Evolutionary conservation across 2,888 invertebrate genomes (phyloP).

Genomic region (Scaptomyza parva): DNA sequence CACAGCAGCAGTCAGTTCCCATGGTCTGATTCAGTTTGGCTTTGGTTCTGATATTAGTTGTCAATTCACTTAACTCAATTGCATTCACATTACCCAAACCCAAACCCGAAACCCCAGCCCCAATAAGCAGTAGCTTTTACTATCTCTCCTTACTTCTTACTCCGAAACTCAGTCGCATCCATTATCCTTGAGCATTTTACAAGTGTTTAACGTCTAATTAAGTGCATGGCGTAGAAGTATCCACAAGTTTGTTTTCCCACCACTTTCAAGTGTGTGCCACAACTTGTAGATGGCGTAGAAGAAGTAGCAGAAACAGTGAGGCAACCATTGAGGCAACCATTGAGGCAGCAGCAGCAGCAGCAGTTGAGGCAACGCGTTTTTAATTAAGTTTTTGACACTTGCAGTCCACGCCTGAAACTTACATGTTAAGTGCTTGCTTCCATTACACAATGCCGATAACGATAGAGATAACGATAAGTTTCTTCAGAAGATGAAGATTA

Average conservation of each 20-base stretch:
- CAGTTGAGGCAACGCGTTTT: constrained; percentile 64
- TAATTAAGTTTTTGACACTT: constrained; percentile 80
- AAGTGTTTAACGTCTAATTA: constrained; percentile 80
- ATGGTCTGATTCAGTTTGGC: constrained; percentile 2
- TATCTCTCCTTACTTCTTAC: neutral
- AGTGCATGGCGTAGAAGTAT: constrained; percentile 71
- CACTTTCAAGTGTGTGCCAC: constrained; percentile 43
- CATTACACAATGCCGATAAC: constrained; percentile 10
- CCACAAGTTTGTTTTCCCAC: constrained; percentile 64
- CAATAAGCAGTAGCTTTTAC: neutral
- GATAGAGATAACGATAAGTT: constrained; percentile 8
- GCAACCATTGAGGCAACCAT: constrained; percentile 14
- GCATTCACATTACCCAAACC: constrained; percentile 48
- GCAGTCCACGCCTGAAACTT: constrained; percentile 39
- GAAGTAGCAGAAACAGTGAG: constrained; percentile 26
- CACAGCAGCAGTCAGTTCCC: neutral
- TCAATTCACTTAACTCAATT: constrained; percentile 35
- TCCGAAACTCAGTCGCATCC: constrained; percentile 55
- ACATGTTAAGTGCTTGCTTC: neutral
- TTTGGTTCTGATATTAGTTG: neutral
- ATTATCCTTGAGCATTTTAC: constrained; percentile 78
- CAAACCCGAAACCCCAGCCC: neutral
- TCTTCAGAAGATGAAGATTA: neutral
- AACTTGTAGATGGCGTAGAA: constrained; percentile 28
- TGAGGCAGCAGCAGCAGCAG: constrained; percentile 32